Conservation (phyloP, 2,888 invertebrate genomes). For the Xanthorhoe spadicearia region DNA sequence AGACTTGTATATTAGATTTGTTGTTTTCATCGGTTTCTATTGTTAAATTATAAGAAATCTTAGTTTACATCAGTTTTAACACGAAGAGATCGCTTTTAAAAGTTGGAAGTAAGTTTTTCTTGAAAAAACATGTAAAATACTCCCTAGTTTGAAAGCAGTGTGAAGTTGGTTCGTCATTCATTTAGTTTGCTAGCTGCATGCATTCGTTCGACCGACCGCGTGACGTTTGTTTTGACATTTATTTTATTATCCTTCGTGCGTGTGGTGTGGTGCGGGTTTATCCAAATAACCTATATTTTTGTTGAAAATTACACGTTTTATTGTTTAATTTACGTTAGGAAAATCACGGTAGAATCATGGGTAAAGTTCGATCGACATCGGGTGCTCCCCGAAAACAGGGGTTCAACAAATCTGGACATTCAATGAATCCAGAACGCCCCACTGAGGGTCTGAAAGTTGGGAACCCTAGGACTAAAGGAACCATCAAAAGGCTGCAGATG, state of each 20-base stretch:
- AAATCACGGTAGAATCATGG: constrained; percentile 79
- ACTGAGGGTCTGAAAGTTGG: constrained; percentile 92
- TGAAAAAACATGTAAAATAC: background rate
- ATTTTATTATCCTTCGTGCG: constrained; percentile 5
- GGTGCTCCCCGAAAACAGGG: constrained; percentile 93
- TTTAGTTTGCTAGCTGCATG: too few relatives aligned
- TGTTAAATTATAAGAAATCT: background rate
- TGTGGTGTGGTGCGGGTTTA: background rate
- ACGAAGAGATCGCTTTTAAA: background rate
- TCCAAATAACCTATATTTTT: constrained; percentile 18
- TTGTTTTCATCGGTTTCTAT: background rate
- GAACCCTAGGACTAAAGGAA: constrained; percentile 94
- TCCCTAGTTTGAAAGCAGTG: background rate
- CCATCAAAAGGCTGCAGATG: constrained; percentile 98
- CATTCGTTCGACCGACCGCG: too few relatives aligned
- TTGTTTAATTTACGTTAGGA: background rate
- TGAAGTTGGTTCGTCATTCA: constrained; percentile 25
- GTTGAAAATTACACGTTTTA: constrained; percentile 20
- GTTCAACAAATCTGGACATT: constrained; percentile 94
- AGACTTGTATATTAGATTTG: too few relatives aligned
- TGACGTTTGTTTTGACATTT: constrained; percentile 18
- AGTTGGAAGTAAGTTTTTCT: constrained; percentile 1
- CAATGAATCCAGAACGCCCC: constrained; percentile 96
- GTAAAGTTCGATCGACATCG: constrained; percentile 89
- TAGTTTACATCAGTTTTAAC: background rate